These are phyloP conservation scores for Scortum barcoo DNA, from an alignment of 2,113 vertebrate species.

Conservation along the genomic window DNA sequence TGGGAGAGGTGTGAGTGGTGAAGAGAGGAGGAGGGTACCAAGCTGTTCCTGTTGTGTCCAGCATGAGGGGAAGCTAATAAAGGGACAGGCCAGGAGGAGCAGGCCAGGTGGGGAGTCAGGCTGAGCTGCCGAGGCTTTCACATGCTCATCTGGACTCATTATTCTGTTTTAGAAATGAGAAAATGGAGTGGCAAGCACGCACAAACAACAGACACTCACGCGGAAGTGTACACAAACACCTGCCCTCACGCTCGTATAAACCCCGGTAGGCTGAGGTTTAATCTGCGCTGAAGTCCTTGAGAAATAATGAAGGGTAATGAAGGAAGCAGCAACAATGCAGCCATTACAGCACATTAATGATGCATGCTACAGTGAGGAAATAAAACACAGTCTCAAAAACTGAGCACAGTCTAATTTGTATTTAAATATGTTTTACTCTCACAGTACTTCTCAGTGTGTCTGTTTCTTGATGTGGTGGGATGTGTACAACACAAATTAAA, in stretches of 20 bases:
- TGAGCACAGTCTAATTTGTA: conserved; percentile 3
- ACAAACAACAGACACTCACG: conserved; percentile 53
- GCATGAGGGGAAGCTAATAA: conserved; percentile 76
- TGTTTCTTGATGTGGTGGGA: conserved; percentile 5
- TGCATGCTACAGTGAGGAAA: conserved; percentile 40
- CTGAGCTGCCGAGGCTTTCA: conserved; percentile 64
- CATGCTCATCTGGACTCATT: conserved; percentile 76
- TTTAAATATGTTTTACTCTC: conserved; percentile 31
- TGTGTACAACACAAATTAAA: background rate
- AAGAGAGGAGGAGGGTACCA: conserved; percentile 73
- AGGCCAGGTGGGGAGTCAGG: conserved; percentile 75
- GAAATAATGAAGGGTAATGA: conserved; percentile 81
- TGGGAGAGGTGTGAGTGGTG: conserved; percentile 69
- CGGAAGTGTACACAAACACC: conserved; percentile 53
- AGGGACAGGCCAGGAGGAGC: conserved; percentile 72
- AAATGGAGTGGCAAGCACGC: conserved; percentile 55
- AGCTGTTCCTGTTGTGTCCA: conserved; percentile 78
- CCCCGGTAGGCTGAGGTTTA: conserved; percentile 50
- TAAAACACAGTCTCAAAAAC: conserved; percentile 32
- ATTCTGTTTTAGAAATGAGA: conserved; percentile 68
- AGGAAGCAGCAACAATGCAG: conserved; percentile 67
- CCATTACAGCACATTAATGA: conserved; percentile 57
- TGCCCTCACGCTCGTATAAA: conserved; percentile 49
- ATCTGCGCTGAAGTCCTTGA: conserved; percentile 74
- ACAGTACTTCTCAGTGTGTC: background rate